These are phyloP conservation scores for Gnatocerus cornutus DNA, from an alignment of 2,888 invertebrate genomes.

Conservation along the genomic window DNA sequence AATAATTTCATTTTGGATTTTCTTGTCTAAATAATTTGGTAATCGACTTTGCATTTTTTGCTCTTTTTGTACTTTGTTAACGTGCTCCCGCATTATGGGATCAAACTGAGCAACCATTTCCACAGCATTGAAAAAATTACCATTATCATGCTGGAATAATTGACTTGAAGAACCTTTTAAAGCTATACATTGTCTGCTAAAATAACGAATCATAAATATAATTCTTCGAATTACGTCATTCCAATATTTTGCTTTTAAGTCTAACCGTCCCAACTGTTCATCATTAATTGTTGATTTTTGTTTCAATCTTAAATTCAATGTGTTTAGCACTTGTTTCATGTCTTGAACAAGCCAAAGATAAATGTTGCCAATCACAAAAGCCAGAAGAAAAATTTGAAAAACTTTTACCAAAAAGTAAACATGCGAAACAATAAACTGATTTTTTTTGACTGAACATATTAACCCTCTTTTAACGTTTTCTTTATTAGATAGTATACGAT, in stretches of 20 bases:
- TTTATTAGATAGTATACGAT: too few relatives aligned
- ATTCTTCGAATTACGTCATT: background rate
- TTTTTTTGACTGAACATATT: conserved; percentile 53
- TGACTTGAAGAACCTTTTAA: background rate
- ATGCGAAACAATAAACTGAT: conserved; percentile 54
- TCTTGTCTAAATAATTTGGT: conserved; percentile 24
- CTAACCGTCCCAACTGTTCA: too few relatives aligned
- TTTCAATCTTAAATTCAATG: conserved; percentile 26
- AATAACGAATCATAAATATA: conserved; percentile 14
- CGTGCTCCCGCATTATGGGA: conserved; percentile 4
- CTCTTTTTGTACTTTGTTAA: too few relatives aligned
- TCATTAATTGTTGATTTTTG: conserved; percentile 13
- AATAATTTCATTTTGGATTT: conserved; percentile 50
- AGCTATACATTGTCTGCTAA: conserved; percentile 22
- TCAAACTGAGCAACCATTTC: conserved; percentile 18
- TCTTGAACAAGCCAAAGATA: conserved; percentile 46
- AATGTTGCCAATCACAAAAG: conserved; percentile 49
- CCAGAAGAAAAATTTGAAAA: background rate
- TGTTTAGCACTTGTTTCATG: conserved; percentile 49
- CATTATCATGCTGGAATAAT: conserved; percentile 12
- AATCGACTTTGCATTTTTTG: background rate
- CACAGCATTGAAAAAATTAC: conserved; percentile 17
- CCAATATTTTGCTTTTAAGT: too few relatives aligned
- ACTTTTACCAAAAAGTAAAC: conserved; percentile 52
- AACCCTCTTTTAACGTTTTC: conserved; percentile 47